Evolutionary conservation across 2,888 invertebrate species (phyloP), one percentile per base, ranked within the genome.

Genomic region (Escarpia spicata): DNA sequence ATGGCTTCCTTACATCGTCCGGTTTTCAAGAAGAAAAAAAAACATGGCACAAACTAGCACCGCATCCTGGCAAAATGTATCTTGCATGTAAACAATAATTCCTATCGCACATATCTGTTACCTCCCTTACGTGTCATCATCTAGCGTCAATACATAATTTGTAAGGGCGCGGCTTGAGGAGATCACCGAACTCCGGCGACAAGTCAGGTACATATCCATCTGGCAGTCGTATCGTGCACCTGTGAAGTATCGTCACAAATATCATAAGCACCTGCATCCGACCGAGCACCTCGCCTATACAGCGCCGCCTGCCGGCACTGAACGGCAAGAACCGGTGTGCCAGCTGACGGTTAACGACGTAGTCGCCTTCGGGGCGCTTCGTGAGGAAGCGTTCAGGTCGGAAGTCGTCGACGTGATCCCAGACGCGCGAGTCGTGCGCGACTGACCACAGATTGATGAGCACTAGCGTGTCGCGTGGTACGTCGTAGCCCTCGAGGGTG

Each of bases 391-490:
- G 93, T 58, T 94, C 93, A 0, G 96, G 96, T 91, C 94, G 92
- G 93, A 95, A 96, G 9, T 93, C 92, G 90, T 95, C 94, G 43
- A 95, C 95, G 10, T 96, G 94, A 9, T 75, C 89, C 93, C 93
- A 94, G 31, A 91, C 19, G 31, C 52, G 31, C 9, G 94, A 93
- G 93, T 96, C 96, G 45, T 94, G 94, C 60, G 94, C 94, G 4
- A 96, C 94, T 1, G 96, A 95, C 95, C 95, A 96, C 31, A 96
- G 94, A 93, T 96, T 96, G 31, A 95, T 93, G 92, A 95, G 95
- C 8, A 96, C 95, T 1, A 95, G 93, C 10, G 95, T 95, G 90
- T 95, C 93, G n/a, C 94, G 93, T 19, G 94, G 94, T 58, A 96
- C 94, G 91, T 93, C 93, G 93, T 94, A 93, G 31, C 94, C 95